Conservation (phyloP, 2,113 vertebrate genomes). For the Phylloscopus trochilus region DNA sequence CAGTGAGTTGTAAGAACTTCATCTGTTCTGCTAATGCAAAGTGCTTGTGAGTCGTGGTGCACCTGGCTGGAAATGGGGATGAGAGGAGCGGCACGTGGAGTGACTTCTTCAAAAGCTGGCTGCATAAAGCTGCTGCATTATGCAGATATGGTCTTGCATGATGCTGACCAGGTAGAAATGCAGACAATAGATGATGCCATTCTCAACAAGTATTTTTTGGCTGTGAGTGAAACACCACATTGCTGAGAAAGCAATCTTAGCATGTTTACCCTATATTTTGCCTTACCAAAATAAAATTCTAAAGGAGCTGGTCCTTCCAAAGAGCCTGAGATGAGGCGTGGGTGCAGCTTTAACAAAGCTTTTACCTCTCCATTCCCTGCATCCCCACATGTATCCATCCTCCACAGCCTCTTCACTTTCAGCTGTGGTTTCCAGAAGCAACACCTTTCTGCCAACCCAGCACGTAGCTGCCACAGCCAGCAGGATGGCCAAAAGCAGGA, state of each 20-base stretch:
- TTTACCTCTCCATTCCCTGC: background rate
- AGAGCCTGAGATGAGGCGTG: background rate
- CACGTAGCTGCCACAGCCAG: rapidly evolving
- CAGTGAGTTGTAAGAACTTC: background rate
- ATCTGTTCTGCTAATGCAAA: background rate
- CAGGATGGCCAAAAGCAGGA: background rate
- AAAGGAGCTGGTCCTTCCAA: background rate
- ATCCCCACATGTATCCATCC: rapidly evolving
- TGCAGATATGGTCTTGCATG: background rate
- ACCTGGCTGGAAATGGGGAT: background rate
- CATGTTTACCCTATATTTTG: background rate
- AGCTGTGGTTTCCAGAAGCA: background rate
- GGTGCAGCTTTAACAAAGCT: background rate
- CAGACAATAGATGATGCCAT: background rate
- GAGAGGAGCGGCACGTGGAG: background rate
- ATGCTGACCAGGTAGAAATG: background rate
- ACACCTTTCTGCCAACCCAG: background rate
- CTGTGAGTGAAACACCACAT: background rate
- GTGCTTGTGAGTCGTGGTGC: rapidly evolving
- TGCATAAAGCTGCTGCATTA: background rate
- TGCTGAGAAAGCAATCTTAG: background rate
- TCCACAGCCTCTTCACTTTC: background rate
- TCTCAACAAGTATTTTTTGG: background rate
- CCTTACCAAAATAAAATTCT: background rate
- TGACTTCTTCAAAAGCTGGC: background rate